phyloP scores from a whole-genome alignment of 2,888 invertebrate species.

The Calephelis perditalis region DNA sequence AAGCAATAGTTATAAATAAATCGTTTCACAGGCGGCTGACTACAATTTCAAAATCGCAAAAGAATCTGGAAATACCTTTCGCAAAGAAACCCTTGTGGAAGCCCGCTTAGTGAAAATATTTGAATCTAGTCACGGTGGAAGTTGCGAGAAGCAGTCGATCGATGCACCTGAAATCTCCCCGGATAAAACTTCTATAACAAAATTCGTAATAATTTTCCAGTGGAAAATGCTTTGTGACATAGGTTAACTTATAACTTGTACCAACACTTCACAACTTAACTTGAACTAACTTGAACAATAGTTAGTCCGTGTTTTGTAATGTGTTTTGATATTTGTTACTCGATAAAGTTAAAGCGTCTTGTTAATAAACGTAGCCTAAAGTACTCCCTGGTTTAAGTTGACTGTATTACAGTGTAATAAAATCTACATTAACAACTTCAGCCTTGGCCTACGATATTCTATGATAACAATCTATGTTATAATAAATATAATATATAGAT shows the following conservation, averaged over 20 bases:
- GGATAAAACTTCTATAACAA: conserved; percentile 33
- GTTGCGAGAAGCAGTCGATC: conserved; percentile 30
- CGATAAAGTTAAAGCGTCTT: neutral
- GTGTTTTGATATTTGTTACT: neutral
- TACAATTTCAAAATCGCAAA: conserved; percentile 43
- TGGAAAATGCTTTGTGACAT: conserved; percentile 41
- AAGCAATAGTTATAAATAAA: conserved; percentile 13
- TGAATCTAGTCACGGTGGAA: conserved; percentile 52
- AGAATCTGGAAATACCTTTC: conserved; percentile 40
- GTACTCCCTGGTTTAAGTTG: too few species aligned
- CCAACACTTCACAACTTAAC: neutral
- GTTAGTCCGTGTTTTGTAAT: too few species aligned
- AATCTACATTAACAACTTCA: too few species aligned
- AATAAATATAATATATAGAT: too few species aligned
- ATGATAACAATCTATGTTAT: too few species aligned
- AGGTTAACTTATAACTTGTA: conserved; percentile 41
- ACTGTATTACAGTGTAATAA: too few species aligned
- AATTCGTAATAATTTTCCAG: conserved; percentile 37
- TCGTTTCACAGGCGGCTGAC: conserved; percentile 33
- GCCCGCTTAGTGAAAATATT: conserved; percentile 60
- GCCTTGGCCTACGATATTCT: too few species aligned
- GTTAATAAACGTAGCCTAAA: too few species aligned
- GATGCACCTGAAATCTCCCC: conserved; percentile 25
- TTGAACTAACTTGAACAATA: conserved; percentile 7
- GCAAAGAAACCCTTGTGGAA: conserved; percentile 45